phyloP scores from a whole-genome alignment of 2,888 invertebrate genomes.

The Mylabris sibirica region DNA sequence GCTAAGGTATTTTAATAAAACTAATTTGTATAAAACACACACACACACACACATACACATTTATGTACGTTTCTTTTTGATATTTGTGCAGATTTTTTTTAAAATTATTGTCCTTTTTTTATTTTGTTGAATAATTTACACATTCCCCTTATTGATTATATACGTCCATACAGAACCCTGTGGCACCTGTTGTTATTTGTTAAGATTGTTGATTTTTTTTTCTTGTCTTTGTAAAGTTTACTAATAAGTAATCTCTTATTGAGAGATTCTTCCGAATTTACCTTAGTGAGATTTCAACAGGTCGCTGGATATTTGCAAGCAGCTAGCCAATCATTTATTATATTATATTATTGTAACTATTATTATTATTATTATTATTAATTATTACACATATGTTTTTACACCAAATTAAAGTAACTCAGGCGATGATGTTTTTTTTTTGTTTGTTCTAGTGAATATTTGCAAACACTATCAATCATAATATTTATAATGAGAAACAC shows the following conservation, averaged over 20 bases:
- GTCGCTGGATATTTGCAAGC: slow-evolving; percentile 9
- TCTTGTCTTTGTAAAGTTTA: slow-evolving; percentile 28
- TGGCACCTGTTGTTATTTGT: slow-evolving; percentile 52
- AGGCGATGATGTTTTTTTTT: slow-evolving; percentile 6
- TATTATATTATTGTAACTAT: background rate
- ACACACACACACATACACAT: slow-evolving; percentile 1
- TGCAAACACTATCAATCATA: slow-evolving; percentile 31
- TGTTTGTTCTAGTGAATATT: slow-evolving; percentile 17
- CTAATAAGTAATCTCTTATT: background rate
- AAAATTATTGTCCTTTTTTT: slow-evolving; percentile 44
- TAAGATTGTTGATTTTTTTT: slow-evolving; percentile 50
- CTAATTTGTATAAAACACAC: slow-evolving; percentile 37
- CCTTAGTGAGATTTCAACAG: slow-evolving; percentile 22
- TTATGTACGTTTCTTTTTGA: slow-evolving; percentile 39
- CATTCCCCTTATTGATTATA: slow-evolving; percentile 56
- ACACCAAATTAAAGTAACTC: slow-evolving; percentile 12
- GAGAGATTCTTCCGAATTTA: slow-evolving; percentile 21
- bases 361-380: slow-evolving; percentile 16
- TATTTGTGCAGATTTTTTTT: slow-evolving; percentile 46
- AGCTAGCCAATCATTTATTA: slow-evolving; percentile 5
- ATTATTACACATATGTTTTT: slow-evolving; percentile 27
- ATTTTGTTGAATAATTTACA: slow-evolving; percentile 52
- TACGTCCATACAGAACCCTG: slow-evolving; percentile 53
- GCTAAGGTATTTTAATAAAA: slow-evolving; percentile 51
- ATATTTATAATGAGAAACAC: slow-evolving; percentile 28